Evolutionary conservation across 1,140 invertebrate species (phyloP).

Genomic region (Mya arenaria): DNA sequence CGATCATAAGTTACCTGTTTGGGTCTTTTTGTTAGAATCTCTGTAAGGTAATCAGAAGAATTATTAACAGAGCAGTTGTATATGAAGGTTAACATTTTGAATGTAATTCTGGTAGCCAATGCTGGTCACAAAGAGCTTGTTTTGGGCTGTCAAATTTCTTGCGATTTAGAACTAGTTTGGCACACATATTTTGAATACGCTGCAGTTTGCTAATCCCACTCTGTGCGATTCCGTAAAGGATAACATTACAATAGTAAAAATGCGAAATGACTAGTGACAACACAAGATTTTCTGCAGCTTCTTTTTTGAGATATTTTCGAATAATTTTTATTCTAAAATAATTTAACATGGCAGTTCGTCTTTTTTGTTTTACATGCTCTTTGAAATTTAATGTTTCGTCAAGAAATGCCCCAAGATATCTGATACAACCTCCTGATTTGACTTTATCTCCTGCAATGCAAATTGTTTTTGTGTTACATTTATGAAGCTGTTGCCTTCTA

Average conservation of each 20-base stretch:
- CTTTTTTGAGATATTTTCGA: constrained; percentile 1
- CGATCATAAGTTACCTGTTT: background rate
- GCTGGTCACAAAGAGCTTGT: background rate
- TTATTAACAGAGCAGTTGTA: background rate
- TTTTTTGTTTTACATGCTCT: background rate
- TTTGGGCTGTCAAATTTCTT: background rate
- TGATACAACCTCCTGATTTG: background rate
- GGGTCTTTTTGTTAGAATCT: background rate
- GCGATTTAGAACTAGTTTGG: constrained; percentile 1
- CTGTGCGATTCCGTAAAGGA: background rate
- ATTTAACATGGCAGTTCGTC: background rate
- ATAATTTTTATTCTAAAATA: background rate
- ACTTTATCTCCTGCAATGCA: background rate
- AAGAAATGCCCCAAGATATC: background rate
- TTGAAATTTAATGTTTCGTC: constrained; percentile 1
- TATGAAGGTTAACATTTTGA: background rate
- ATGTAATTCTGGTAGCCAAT: constrained; percentile 1
- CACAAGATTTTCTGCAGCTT: background rate
- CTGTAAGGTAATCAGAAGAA: background rate
- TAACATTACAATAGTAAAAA: constrained; percentile 1
- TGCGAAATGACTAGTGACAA: constrained; percentile 1
- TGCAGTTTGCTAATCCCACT: background rate
- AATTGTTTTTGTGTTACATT: background rate
- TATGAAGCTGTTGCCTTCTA: background rate
- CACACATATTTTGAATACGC: constrained; percentile 8